Base-by-base conservation (phyloP, 2,888 invertebrate genomes). In the Zele albiditarsus region DNA sequence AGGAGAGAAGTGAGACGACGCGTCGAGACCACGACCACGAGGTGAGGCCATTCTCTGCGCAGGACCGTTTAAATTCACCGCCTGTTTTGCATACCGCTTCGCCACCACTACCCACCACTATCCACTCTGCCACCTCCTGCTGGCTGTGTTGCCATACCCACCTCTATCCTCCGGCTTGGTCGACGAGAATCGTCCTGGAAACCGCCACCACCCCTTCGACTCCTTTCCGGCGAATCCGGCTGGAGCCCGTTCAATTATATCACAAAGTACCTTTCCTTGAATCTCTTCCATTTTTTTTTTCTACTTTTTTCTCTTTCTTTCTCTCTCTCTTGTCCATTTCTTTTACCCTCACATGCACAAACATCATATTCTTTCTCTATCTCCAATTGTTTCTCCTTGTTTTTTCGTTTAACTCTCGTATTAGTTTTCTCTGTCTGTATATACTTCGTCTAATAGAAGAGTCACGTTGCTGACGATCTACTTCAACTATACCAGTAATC, bases 1-100 rank as follows among this genome's bases (percentile, higher is more conserved):
- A 27, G 49, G 72, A 79, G 78, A 67, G 74, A 75, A 74, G 69
- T 65, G 70, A 57, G 76, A 75, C 66, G 69, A 71, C 79, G 71
- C 75, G 66, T n/a, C 16, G 14, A 60, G 62, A 62, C 67, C 46
- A 58, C 65, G 81, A 84, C 82, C 86, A 85, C 85, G 86, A 87
- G 87, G 84, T 84, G 84, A 85, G 82, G 80, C 68, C 77, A 80
- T 80, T 83, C 83, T 85, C 82, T 88, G 87, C 88, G 88, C 88
- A 88, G 82, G 88, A 87, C 84, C 85, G 86, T 83, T 84, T 82
- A 84, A 87, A 87, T 85, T 85, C 85, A 84, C 86, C 85, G 87
- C 87, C 87, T 86, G 87, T 83, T 88, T 87, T 88, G 88, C 87
- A 88, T 88, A 86, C 84, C 85, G 81, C 74, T 72, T 75, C 75